Percentiles rank a stretch among this genome's conserved stretches.
These are phyloP conservation scores for Drosophila robusta DNA, from an alignment of 2,888 invertebrate genomes.

Conservation along the genomic window DNA sequence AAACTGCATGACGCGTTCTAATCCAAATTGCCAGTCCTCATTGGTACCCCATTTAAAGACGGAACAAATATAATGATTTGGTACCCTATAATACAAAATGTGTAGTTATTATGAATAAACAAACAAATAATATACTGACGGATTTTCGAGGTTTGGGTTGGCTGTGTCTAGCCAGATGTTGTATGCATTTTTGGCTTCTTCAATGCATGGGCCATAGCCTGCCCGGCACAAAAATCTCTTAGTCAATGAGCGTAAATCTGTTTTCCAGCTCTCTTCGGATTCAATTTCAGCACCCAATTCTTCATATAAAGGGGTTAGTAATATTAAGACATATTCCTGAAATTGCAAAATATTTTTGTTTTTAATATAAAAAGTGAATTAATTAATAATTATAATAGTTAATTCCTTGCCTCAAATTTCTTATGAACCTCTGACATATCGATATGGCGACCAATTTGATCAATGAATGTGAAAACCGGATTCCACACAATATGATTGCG, in stretches of 20 bases:
- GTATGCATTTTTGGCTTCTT: slow-evolving; percentile 90
- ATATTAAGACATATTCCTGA: slow-evolving; percentile 89
- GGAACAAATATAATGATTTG: slow-evolving; percentile 91
- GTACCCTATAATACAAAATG: slow-evolving; percentile 86
- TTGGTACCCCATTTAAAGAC: slow-evolving; percentile 93
- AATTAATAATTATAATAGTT: background rate
- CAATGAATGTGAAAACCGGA: slow-evolving; percentile 93
- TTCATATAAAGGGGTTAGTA: slow-evolving; percentile 90
- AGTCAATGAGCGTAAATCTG: slow-evolving; percentile 89
- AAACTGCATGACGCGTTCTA: slow-evolving; percentile 91
- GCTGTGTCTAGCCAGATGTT: slow-evolving; percentile 91
- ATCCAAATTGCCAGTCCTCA: slow-evolving; percentile 93
- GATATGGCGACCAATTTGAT: slow-evolving; percentile 91
- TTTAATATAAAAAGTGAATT: no score
- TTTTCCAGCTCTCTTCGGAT: slow-evolving; percentile 89
- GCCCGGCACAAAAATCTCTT: slow-evolving; percentile 91
- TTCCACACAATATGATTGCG: slow-evolving; percentile 92
- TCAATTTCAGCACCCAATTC: slow-evolving; percentile 87
- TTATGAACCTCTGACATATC: slow-evolving; percentile 88
- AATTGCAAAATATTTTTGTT: background rate
- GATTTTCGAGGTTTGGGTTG: slow-evolving; percentile 92
- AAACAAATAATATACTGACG: slow-evolving; percentile 87
- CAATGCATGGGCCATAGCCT: slow-evolving; percentile 91
- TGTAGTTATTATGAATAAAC: background rate
- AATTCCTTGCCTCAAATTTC: slow-evolving; percentile 89